phyloP scores from a whole-genome alignment of 2,888 invertebrate genomes.

The Dicyrtomina minuta region DNA sequence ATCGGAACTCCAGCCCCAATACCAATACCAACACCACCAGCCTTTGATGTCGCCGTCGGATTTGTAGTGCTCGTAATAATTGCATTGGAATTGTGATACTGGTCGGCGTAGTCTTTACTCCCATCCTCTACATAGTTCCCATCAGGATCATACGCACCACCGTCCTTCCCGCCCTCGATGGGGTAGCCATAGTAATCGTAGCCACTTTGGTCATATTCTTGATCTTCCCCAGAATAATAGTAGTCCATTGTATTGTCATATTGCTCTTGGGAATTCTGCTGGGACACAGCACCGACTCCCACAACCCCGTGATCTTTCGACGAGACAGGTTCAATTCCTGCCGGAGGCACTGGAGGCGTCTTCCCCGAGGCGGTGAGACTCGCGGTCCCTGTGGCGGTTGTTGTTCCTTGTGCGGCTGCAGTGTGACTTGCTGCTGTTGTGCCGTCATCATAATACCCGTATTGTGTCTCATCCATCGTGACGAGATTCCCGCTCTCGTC shows the following conservation, averaged over 20 bases:
- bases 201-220: conserved; percentile 33
- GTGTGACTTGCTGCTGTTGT: conserved; percentile 48
- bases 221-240: conserved; percentile 34
- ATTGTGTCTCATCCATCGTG: conserved; percentile 2
- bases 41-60: background rate
- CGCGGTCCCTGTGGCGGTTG: conserved; percentile 27
- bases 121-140: conserved; percentile 32
- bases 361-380: conserved; percentile 30
- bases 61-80: conserved; percentile 18
- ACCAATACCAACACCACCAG: background rate
- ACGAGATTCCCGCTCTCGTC: conserved; percentile 48
- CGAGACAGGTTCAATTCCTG: background rate
- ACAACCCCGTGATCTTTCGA: background rate
- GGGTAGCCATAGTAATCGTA: conserved; percentile 29
- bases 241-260: conserved; percentile 43
- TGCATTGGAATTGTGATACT: conserved; percentile 10
- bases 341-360: conserved; percentile 20
- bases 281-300: conserved; percentile 14
- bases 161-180: conserved; percentile 15
- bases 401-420: too few relatives aligned
- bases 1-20: background rate
- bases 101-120: too few relatives aligned
- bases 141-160: conserved; percentile 24
- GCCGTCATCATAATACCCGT: conserved; percentile 7
- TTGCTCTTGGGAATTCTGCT: conserved; percentile 36